These are phyloP conservation scores for Muraenolepis orangiensis DNA, from an alignment of 2,797 vertebrate genomes.

Conservation along the genomic window DNA sequence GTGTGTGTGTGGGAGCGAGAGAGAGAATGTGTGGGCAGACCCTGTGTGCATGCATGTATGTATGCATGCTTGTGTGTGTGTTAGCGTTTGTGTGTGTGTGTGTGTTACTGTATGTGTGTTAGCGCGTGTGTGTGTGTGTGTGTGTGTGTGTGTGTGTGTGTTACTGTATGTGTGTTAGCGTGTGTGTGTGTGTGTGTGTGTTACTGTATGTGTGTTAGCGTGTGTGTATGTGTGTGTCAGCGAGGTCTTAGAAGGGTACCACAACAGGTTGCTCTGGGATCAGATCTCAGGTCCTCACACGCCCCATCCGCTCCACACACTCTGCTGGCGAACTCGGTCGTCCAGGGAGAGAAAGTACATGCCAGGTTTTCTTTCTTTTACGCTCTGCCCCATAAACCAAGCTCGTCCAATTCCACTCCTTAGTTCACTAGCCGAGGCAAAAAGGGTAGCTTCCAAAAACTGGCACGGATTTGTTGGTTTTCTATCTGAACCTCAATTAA, in stretches of 20 bases:
- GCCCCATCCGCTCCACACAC: neutral
- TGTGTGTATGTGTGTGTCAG: constrained; percentile 26
- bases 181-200: constrained; percentile 38
- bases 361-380: neutral
- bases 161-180: no score
- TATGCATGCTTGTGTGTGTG: constrained; percentile 27
- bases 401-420: neutral
- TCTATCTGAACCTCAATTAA: no score
- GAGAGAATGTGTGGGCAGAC: neutral
- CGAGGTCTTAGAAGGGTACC: constrained; percentile 37
- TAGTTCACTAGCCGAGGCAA: neutral
- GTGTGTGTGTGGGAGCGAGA: constrained; percentile 26
- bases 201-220: no score
- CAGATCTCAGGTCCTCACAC: neutral
- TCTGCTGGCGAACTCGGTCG: neutral
- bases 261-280: constrained; percentile 30
- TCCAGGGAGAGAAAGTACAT: neutral
- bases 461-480: neutral
- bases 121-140: constrained; percentile 18
- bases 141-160: no score
- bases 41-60: constrained; percentile 41
- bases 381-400: neutral
- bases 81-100: constrained; percentile 50
- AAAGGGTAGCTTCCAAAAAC: neutral
- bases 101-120: constrained; percentile 38